Base-by-base conservation (phyloP, 2,888 invertebrate genomes). In the Polia nebulosa region DNA sequence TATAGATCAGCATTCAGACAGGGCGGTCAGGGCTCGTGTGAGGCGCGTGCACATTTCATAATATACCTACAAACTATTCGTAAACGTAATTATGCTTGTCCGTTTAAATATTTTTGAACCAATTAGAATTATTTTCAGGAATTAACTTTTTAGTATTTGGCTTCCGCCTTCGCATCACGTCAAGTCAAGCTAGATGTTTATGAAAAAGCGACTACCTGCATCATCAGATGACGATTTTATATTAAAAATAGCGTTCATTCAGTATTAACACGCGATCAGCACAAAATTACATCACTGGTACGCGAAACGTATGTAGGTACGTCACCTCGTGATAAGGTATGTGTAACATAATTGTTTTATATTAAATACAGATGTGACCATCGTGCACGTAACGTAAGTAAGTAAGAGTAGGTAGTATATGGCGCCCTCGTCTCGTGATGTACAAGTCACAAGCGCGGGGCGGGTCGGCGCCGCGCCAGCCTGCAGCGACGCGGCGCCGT, bases 231-330 rank as follows among this genome's bases (percentile, higher is more conserved):
- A 76, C 78, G 67, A 61, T 64, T 76, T 72, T 47, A 34, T 68
- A 66, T 76, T 79, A 77, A 85, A 82, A 85, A 85, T 83, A 87
- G 82, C 80, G 76, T 86, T 86, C 86, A 87, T 88, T 86, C 81
- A 87, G 71, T 78, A 86, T 84, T 81, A 87, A 82, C 83, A 77
- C 72, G 82, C 76, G 81, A 85, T 86, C 83, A 86, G 81, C 84
- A 82, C 82, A 85, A 86, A 84, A 87, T 93, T 92, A 91, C 93
- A 92, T 93, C 92, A 93, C 76, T 83, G 75, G 85, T 84, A 82
- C 83, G 84, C 80, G 74, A 79, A 72, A 83, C 81, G 72, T 74
- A 55, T 44, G 62, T 74, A 45, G 49, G 61, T 81, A 84, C 90
- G 90, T 91, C 92, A 92, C 88, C 83, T 79, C 78, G 86, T 87